Evolutionary conservation across 2,888 invertebrate species (phyloP).

Genomic region (Brenthis hecate): DNA sequence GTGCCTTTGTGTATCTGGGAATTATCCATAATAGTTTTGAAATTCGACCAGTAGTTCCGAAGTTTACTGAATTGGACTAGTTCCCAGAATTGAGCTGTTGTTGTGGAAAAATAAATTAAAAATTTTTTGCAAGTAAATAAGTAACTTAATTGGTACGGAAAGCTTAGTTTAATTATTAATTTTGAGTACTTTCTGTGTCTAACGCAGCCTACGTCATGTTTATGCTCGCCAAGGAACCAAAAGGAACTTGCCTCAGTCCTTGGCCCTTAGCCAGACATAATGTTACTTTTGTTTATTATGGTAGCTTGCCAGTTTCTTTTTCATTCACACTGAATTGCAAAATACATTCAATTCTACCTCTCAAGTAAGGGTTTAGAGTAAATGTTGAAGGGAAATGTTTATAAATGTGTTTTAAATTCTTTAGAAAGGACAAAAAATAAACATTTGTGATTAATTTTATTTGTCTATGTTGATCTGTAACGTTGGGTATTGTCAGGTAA

Average conservation of each 20-base stretch:
- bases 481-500: too few species aligned
- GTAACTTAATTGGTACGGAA: too few species aligned
- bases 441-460: too few species aligned
- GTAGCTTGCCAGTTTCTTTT: slow-evolving; percentile 58
- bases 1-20: too few species aligned
- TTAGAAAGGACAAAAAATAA: too few species aligned
- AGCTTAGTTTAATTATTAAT: not conserved
- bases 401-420: not conserved
- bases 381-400: not conserved
- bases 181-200: slow-evolving; percentile 1
- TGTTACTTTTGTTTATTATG: slow-evolving; percentile 32
- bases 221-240: slow-evolving; percentile 14
- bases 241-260: slow-evolving; percentile 53
- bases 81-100: too few species aligned
- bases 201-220: slow-evolving; percentile 8
- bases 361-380: not conserved
- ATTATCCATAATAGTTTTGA: too few species aligned
- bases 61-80: too few species aligned
- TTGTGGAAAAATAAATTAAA: too few species aligned
- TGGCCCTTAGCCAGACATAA: slow-evolving; percentile 68
- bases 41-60: too few species aligned
- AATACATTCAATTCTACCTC: slow-evolving; percentile 2
- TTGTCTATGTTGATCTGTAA: too few species aligned
- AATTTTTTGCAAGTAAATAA: too few species aligned
- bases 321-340: slow-evolving; percentile 57